These are phyloP conservation scores for Anableps anableps DNA, from an alignment of 2,797 vertebrate species.

Conservation along the genomic window DNA sequence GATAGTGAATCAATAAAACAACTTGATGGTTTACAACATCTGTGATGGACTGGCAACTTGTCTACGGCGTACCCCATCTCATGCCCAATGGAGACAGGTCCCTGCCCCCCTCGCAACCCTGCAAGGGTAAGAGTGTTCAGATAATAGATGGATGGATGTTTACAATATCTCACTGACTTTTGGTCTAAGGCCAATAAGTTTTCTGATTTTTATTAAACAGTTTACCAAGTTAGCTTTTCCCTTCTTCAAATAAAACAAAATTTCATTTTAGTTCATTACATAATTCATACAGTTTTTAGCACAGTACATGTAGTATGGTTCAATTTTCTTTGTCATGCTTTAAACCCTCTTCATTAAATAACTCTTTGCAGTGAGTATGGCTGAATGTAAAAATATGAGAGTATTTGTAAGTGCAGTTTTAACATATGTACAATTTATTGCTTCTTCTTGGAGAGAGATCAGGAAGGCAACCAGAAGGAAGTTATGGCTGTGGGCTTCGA, in stretches of 20 bases:
- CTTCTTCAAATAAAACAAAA: background rate
- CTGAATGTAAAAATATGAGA: background rate
- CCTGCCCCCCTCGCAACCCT: too few species aligned
- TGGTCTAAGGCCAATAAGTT: background rate
- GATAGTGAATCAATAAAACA: background rate
- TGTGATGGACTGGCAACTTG: too few species aligned
- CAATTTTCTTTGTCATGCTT: background rate
- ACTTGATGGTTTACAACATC: background rate
- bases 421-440: slow-evolving; percentile 9
- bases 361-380: slow-evolving; percentile 6
- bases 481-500: background rate
- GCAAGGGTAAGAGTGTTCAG: too few species aligned
- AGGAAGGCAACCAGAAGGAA: slow-evolving; percentile 11
- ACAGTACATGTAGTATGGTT: background rate
- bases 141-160: too few species aligned
- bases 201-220: background rate
- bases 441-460: slow-evolving; percentile 7
- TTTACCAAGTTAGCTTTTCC: background rate
- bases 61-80: too few species aligned
- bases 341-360: slow-evolving; percentile 7
- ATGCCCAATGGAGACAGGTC: too few species aligned
- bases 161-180: background rate
- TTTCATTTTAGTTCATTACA: background rate
- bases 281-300: background rate
- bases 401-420: slow-evolving; percentile 1